Evolutionary conservation across 2,888 invertebrate species (phyloP).

Genomic region (Sisyra terminalis): DNA sequence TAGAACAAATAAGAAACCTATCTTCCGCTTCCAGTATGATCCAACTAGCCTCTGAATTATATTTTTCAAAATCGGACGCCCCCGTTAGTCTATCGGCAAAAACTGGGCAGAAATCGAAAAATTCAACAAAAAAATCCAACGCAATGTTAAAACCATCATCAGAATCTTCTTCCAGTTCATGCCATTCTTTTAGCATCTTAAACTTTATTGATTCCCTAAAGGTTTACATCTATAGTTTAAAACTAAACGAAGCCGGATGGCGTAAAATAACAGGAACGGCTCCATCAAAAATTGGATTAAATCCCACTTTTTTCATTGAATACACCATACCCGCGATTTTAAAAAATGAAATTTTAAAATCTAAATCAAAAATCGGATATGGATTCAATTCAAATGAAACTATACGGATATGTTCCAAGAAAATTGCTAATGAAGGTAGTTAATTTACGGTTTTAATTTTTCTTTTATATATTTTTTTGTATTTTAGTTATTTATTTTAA

Average conservation of each 20-base stretch:
- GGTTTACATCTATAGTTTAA: conserved; percentile 26
- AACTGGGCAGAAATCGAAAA: neutral
- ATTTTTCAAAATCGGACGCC: neutral
- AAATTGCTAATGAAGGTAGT: conserved; percentile 26
- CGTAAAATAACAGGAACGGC: conserved; percentile 22
- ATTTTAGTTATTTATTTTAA: conserved; percentile 28
- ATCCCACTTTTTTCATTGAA: conserved; percentile 28
- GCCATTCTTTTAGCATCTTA: conserved; percentile 11
- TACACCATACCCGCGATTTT: conserved; percentile 25
- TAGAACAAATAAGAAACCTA: conserved; percentile 25
- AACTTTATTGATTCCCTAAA: conserved; percentile 28
- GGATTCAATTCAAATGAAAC: conserved; percentile 21
- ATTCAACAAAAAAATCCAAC: neutral
- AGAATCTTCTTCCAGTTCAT: neutral
- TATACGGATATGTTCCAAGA: conserved; percentile 25
- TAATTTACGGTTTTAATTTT: conserved; percentile 4
- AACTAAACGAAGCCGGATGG: conserved; percentile 27
- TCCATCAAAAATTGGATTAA: conserved; percentile 11
- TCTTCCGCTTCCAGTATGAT: conserved; percentile 19
- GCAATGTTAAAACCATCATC: neutral
- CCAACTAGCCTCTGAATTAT: conserved; percentile 2
- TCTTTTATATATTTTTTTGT: conserved; percentile 10
- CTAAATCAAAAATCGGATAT: conserved; percentile 22
- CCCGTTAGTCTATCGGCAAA: neutral
- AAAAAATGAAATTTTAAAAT: conserved; percentile 15